Percentiles rank a stretch among this genome's conserved stretches.
These are phyloP conservation scores for Petrocephalus microphthalmus DNA, from an alignment of 2,113 vertebrate species.

Conservation along the genomic window DNA sequence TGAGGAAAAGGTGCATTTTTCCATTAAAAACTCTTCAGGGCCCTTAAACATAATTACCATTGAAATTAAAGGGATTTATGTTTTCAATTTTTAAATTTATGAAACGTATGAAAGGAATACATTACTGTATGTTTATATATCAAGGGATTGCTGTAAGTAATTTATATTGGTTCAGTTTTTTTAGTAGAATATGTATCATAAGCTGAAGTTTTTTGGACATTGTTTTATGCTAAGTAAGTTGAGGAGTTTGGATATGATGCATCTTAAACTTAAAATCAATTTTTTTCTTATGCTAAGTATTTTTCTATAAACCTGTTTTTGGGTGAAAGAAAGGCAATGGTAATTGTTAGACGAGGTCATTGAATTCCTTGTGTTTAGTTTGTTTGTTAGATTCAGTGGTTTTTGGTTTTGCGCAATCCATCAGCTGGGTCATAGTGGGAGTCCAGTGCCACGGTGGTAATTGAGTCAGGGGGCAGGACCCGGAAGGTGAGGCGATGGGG, in stretches of 20 bases:
- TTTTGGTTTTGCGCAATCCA: not conserved
- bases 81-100: not conserved
- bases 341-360: not conserved
- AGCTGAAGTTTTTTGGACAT: not conserved
- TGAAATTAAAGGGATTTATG: not conserved
- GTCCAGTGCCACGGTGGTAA: not conserved
- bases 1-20: not conserved
- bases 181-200: not conserved
- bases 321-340: not conserved
- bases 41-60: not conserved
- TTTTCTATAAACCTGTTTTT: not conserved
- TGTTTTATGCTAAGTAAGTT: not conserved
- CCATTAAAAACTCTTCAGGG: not conserved
- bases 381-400: not conserved
- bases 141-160: not conserved
- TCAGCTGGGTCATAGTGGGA: not conserved
- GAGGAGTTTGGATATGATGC: not conserved
- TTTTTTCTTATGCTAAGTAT: not conserved
- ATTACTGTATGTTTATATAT: not conserved
- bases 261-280: not conserved
- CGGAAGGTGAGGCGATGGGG: not conserved
- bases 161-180: not conserved
- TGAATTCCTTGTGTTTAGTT: not conserved
- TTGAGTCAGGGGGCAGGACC: not conserved
- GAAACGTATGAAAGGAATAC: not conserved